A percentile compares a stretch with the other conserved stretches of the same genome.
Evolutionary conservation across 2,888 invertebrate genomes (phyloP).

Genomic region (Cerceris rybyensis): DNA sequence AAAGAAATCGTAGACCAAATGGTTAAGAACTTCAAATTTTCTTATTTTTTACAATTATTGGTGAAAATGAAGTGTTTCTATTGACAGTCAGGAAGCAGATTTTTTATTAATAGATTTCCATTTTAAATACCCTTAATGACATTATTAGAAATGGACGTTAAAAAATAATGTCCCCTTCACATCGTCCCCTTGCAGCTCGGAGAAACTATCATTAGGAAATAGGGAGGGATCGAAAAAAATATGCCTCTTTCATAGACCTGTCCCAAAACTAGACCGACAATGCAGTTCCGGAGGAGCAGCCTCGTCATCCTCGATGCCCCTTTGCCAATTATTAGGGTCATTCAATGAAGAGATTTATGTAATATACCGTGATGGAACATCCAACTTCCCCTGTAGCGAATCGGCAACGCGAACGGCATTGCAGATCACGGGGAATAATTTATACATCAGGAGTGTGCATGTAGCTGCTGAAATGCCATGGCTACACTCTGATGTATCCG

Average conservation of each 20-base stretch:
- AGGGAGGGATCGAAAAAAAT: conserved; percentile 23
- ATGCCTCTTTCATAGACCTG: conserved; percentile 45
- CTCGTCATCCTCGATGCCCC: conserved; percentile 24
- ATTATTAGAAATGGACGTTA: no score
- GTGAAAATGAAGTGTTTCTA: no score
- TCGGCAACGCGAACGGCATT: conserved; percentile 32
- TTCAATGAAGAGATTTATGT: conserved; percentile 70
- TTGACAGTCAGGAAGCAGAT: no score
- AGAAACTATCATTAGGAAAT: background rate
- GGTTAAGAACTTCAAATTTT: no score
- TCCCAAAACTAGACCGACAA: conserved; percentile 47
- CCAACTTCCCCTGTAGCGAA: conserved; percentile 26
- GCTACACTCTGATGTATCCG: background rate
- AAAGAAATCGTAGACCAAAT: no score
- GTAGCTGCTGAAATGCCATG: background rate
- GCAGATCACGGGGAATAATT: conserved; percentile 59
- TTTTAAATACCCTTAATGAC: no score
- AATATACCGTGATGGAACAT: conserved; percentile 64
- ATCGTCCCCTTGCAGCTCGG: background rate
- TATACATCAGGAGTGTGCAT: conserved; percentile 33
- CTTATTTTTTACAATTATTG: no score
- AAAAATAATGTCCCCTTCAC: no score
- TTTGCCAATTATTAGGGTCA: conserved; percentile 65
- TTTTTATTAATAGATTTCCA: no score
- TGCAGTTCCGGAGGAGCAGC: conserved; percentile 36